phyloP scores from a whole-genome alignment of 2,888 invertebrate species.

The Clepsis dumicolana region DNA sequence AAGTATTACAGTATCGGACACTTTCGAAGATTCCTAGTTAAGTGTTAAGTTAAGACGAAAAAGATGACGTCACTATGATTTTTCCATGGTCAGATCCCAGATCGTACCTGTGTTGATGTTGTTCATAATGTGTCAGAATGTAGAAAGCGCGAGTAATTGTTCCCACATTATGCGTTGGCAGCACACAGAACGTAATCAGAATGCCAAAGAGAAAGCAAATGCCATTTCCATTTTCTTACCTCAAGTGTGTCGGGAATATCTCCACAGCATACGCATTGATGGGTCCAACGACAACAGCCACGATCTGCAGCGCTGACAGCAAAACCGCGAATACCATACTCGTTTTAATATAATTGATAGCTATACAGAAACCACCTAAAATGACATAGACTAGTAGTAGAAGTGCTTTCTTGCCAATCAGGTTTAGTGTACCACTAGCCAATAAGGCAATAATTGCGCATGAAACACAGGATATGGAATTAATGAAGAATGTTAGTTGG shows the following conservation, averaged over 20 bases:
- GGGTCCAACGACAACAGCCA: conserved; percentile 73
- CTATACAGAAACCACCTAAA: conserved; percentile 66
- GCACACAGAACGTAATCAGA: no score
- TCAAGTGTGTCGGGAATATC: conserved; percentile 78
- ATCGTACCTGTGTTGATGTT: no score
- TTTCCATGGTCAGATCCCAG: no score
- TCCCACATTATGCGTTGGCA: no score
- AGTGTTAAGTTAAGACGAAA: no score
- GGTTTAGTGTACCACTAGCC: conserved; percentile 67
- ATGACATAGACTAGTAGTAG: conserved; percentile 62
- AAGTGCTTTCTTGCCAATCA: conserved; percentile 75
- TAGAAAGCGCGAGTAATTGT: no score
- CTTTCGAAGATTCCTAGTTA: no score
- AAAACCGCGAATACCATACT: conserved; percentile 72
- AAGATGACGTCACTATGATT: no score
- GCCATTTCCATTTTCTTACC: conserved; percentile 56
- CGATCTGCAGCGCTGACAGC: conserved; percentile 68
- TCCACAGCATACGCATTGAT: conserved; percentile 78
- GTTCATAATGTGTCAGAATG: no score
- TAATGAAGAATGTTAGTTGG: conserved; percentile 68
- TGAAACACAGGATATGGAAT: conserved; percentile 64
- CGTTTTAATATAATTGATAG: conserved; percentile 73
- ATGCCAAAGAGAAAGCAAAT: no score
- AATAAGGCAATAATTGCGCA: conserved; percentile 67
- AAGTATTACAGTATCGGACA: no score